Base-by-base conservation (phyloP, 2,797 vertebrate genomes). In the Phalanger gymnotis region DNA sequence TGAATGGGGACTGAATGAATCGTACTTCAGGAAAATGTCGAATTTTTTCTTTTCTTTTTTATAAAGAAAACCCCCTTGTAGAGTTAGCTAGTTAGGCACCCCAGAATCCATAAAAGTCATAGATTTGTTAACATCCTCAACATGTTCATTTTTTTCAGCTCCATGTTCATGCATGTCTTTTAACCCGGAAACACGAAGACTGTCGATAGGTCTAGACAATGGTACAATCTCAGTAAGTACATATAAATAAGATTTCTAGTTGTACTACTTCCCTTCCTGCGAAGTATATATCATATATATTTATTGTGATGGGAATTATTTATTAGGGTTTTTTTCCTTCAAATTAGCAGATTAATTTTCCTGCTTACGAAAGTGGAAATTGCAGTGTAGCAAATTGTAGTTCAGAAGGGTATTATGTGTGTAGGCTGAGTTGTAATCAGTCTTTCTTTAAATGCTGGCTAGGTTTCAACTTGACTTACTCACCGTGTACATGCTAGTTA, bases 121-220 rank as follows among this genome's bases (percentile, higher is more conserved):
- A 89, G 94, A 98, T 98, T 98, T 98, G 98, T 98, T 99, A 98
- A 99, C 97, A 97, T 98, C 98, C 99, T 98, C 98, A 98, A 98
- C 98, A 98, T 99, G 98, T 99, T 99, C 98, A 98, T 99, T 98
- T 99, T 97, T 99, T 98, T 98, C 98, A 99, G 99, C 99, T 96
- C 99, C 99, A 90, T 99, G 99, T 99, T 99, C 99, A 98, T 99
- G 99, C 97, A 99, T 99, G 99, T 99, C 99, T 98, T 99, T 99
- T 98, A 99, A 99, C 98, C 99, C 99, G 58, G 99, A 99, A 99
- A 99, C 99, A 95, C 99, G 99, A 98, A 99, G 99, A 98, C 99
- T 99, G 97, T 99, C 99, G 92, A 98, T 99, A 98, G 99, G 99
- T 97, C 99, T 99, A 99, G 99, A 99, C 98, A 99, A 99, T 97